Evolutionary conservation across 2,888 invertebrate genomes (phyloP).

Genomic region (Drepanosiphum platanoidis): DNA sequence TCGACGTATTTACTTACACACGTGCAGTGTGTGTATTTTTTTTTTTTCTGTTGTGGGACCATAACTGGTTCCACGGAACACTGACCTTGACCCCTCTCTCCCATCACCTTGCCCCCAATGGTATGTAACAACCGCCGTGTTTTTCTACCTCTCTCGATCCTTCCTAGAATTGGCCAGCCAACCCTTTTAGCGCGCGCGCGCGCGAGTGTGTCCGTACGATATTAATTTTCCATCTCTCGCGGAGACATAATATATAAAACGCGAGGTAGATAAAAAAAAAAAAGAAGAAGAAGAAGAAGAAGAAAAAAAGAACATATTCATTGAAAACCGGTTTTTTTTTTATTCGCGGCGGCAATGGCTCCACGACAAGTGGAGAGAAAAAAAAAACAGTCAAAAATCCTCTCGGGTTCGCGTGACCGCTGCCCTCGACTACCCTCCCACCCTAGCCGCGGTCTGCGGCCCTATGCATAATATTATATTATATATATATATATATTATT

Average conservation of each 20-base stretch:
- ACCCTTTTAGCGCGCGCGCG: slow-evolving; percentile 38
- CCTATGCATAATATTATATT: not conserved
- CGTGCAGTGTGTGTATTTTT: not conserved
- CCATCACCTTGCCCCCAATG: slow-evolving; percentile 45
- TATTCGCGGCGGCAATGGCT: not conserved
- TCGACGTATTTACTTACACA: not conserved
- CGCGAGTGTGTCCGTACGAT: not conserved
- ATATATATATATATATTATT: too few relatives aligned
- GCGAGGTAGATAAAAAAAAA: too few relatives aligned
- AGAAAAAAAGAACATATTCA: not conserved
- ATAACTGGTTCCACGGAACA: slow-evolving; percentile 53
- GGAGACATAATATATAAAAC: too few relatives aligned
- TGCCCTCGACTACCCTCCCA: not conserved
- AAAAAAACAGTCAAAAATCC: slow-evolving; percentile 35
- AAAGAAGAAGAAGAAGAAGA: not conserved
- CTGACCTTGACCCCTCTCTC: slow-evolving; percentile 59
- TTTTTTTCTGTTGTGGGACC: slow-evolving; percentile 23
- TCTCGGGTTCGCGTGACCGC: slow-evolving; percentile 18
- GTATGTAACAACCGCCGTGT: slow-evolving; percentile 18
- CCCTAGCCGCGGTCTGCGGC: not conserved
- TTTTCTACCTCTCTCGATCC: slow-evolving; percentile 11
- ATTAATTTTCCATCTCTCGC: slow-evolving; percentile 13
- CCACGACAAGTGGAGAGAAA: not conserved
- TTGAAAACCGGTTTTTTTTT: slow-evolving; percentile 47
- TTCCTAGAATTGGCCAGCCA: slow-evolving; percentile 29